phyloP scores from a whole-genome alignment of 2,113 vertebrate species.

The Axis porcinus region DNA sequence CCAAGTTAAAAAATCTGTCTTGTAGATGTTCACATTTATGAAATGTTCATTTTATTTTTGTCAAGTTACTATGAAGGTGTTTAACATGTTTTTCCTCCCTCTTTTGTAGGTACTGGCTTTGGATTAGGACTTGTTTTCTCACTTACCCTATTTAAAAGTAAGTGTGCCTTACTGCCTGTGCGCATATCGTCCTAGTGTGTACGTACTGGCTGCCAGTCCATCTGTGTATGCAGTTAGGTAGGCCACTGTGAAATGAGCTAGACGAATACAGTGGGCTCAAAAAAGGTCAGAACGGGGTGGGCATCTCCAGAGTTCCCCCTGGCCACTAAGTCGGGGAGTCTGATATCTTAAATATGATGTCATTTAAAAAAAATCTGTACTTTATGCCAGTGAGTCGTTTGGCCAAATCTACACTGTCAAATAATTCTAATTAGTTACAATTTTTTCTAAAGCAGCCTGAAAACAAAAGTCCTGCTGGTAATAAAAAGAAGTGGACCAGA shows the following conservation, averaged over 20 bases:
- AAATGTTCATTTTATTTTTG: background rate
- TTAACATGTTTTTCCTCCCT: slow-evolving; percentile 32
- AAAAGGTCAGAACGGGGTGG: background rate
- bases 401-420: background rate
- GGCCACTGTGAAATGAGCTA: background rate
- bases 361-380: background rate
- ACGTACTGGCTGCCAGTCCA: background rate
- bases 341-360: slow-evolving; percentile 21
- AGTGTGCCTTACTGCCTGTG: slow-evolving; percentile 73
- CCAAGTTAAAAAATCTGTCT: background rate
- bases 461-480: slow-evolving; percentile 29
- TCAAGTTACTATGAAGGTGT: background rate
- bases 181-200: background rate
- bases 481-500: slow-evolving; percentile 31
- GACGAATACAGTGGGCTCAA: background rate
- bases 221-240: background rate
- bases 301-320: slow-evolving; percentile 1
- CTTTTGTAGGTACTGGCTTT: slow-evolving; percentile 87
- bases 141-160: slow-evolving; percentile 93
- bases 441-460: slow-evolving; percentile 53
- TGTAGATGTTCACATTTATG: background rate
- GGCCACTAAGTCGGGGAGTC: slow-evolving; percentile 50
- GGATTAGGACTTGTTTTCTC: slow-evolving; percentile 91
- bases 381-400: slow-evolving; percentile 45
- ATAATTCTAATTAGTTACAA: slow-evolving; percentile 48